Base-by-base conservation (phyloP, 2,113 vertebrate genomes). In the Podocnemis expansa region DNA sequence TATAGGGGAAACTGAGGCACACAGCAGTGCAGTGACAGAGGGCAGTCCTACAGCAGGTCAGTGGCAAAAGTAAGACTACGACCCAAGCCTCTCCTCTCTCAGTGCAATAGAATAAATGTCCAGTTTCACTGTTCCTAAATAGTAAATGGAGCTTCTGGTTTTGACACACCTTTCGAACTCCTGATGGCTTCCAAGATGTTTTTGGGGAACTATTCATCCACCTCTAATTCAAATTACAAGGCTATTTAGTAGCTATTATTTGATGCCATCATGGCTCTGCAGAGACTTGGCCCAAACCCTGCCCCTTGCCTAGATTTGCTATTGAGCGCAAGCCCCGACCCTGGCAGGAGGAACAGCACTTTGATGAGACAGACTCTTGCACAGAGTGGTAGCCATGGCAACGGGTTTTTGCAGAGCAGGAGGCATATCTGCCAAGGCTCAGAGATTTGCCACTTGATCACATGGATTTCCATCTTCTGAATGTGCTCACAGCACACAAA, bases 301-400 rank as follows among this genome's bases (percentile, higher is more conserved):
- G 93, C 82, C 91, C 78, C 67, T 1, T 1, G 21, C 21, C 86
- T 81, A 80, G 78, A 52, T 88, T 94, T 70, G 92, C 91, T 95
- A 16, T 93, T n/a, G 84, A 97, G 93, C 4, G 1, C 75, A 78
- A 89, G 84, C 91, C 95, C 81, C 14, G 5, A 89, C 78, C 89
- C 96, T 94, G 94, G 95, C 94, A 96, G 95, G 38, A 94, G 95
- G 73, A 96, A 95, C 25, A 1, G 89, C n/a, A 0, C 14, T 38
- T 87, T 95, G 93, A 97, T 90, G 89, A 97, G 82, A 90, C 86
- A 96, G 95, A 96, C 91, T 89, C 96, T 97, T 91, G 78, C 90
- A 89, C 95, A 75, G 96, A 91, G 96, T 93, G 16, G 97, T 97
- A 97, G 96, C 95, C 97, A 97, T 97, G 97, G 96, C 96, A 97